Evolutionary conservation across 2,888 invertebrate genomes (phyloP).

Genomic region (Carterocephalus palaemon): DNA sequence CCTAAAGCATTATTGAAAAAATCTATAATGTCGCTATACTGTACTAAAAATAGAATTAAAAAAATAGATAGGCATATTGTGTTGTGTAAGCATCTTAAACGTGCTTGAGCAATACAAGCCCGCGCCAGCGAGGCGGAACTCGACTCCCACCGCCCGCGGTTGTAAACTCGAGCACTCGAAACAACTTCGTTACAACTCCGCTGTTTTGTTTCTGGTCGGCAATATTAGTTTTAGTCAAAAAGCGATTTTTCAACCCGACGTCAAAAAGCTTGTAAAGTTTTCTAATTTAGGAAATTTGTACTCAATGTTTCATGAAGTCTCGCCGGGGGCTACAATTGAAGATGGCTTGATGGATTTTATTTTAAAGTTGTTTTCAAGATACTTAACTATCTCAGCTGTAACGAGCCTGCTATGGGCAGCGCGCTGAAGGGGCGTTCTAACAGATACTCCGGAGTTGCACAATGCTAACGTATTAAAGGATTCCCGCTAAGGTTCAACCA

Average conservation of each 20-base stretch:
- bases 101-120: no score
- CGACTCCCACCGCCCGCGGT: slow-evolving; percentile 55
- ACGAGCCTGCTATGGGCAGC: no score
- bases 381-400: no score
- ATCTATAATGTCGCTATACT: no score
- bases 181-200: slow-evolving; percentile 75
- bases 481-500: no score
- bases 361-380: slow-evolving; percentile 28
- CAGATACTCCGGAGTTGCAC: no score
- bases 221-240: slow-evolving; percentile 77
- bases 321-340: slow-evolving; percentile 48
- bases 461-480: no score
- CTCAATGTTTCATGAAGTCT: slow-evolving; percentile 55
- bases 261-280: slow-evolving; percentile 73
- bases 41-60: no score
- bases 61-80: no score
- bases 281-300: slow-evolving; percentile 75
- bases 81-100: no score
- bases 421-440: no score
- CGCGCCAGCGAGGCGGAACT: slow-evolving; percentile 50
- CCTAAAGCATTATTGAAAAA: no score
- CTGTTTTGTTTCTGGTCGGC: slow-evolving; percentile 69
- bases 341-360: slow-evolving; percentile 37
- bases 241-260: slow-evolving; percentile 73
- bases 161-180: slow-evolving; percentile 61